Percentiles rank a stretch among this genome's conserved stretches.
Conservation (phyloP, 1,140 invertebrate genomes). For the Papilio polytes region DNA sequence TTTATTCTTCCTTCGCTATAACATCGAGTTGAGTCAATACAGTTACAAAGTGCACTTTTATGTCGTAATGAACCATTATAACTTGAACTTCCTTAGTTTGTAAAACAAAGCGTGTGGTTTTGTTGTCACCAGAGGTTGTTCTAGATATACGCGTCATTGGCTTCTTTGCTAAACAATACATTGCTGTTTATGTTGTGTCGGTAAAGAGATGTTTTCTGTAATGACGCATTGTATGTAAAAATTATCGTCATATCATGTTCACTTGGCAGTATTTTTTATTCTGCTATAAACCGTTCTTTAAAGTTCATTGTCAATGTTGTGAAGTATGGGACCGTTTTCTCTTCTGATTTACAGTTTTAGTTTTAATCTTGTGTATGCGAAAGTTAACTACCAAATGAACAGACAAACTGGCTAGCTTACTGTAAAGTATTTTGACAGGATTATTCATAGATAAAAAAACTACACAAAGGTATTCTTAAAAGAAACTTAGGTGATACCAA, state of each 20-base stretch:
- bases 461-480: too few relatives aligned
- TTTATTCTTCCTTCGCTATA: slow-evolving; percentile 9
- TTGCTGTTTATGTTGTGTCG: neutral
- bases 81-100: slow-evolving; percentile 27
- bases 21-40: neutral
- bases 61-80: slow-evolving; percentile 25
- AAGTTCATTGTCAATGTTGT: neutral
- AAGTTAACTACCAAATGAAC: neutral
- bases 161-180: neutral
- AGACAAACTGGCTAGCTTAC: too few relatives aligned
- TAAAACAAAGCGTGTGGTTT: neutral
- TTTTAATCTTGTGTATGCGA: neutral
- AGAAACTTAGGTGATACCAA: too few relatives aligned
- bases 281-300: neutral
- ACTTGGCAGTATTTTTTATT: neutral
- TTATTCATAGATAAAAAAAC: too few relatives aligned
- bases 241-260: neutral
- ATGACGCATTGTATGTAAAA: slow-evolving; percentile 1
- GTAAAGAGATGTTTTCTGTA: neutral
- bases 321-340: neutral
- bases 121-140: neutral
- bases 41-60: slow-evolving; percentile 34
- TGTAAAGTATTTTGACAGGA: too few relatives aligned
- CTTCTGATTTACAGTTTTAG: neutral
- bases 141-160: neutral